Evolutionary conservation across 2,113 vertebrate species (phyloP), one percentile per base, ranked within the genome.

Genomic region (Manacus vitellinus): DNA sequence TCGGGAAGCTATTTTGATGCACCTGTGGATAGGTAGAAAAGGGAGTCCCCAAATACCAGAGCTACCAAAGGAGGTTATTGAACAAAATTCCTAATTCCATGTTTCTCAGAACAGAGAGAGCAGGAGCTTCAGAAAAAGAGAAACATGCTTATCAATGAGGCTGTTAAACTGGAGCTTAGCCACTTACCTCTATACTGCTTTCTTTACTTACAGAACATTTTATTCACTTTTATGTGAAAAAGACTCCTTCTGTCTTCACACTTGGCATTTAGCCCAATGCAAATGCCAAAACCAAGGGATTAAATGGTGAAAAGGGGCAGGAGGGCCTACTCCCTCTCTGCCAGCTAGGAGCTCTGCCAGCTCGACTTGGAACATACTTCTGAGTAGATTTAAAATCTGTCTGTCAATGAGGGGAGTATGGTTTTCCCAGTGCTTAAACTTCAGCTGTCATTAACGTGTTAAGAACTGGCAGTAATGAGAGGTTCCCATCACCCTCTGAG

Each of bases 241-340:
- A 91, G 86, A 63, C 78, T 84, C 58, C 63, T 94, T 43, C 86
- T 91, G 80, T 94, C 74, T 94, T 92, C 71, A 71, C 23, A 14
- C 43, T 79, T 96, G 95, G 95, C 95, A 62, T 70, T 73, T 76
- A 62, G 65, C 89, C 84, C 63, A 79, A 27, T 54, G 49, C 54
- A 93, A 41, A 71, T 89, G 92, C 94, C 93, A 95, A 89, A 95
- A 85, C 55, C 33, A 25, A 94, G 68, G 86, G 93, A 97, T 96
- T 97, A 94, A 95, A 86, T 86, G 66, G 79, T 90, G 68, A 73
- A 79, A 95, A 92, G 77, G 92, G 96, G 54, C 77, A 95, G 88
- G 66, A 89, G 85, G 43, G 44, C 56, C 92, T 89, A 49, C 85
- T 85, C 19, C 75, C 41, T 75, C 76, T 92, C 78, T 95, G 94